Base-by-base conservation (phyloP, 2,888 invertebrate species). In the Geophilus truncorum region DNA sequence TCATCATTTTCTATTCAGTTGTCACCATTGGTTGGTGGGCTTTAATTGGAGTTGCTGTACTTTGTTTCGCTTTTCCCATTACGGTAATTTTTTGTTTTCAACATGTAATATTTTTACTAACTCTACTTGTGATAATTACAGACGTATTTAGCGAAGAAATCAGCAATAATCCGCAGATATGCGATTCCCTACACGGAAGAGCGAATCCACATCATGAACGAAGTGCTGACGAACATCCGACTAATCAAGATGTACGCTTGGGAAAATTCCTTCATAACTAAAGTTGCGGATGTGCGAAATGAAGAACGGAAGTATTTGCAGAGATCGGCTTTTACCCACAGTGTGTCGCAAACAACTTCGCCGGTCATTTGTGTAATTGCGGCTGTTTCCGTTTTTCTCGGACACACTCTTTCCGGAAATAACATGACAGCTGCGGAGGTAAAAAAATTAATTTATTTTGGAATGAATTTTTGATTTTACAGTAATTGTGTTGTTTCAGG, bases 241-340 rank as follows among this genome's bases (percentile, higher is more conserved):
- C 84, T 89, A 1, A 89, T 90, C 82, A 90, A 90, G 85, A 88
- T 90, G 87, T 89, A 90, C 84, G 89, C 88, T 1, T 90, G 90
- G 90, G 90, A 90, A 84, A 86, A 88, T 79, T 87, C 89, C 30
- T 90, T 90, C 84, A 85, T 87, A 51, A 85, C 88, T 21, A 86
- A 87, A 83, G 85, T 89, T 25, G 82, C 83, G 84, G 84, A 85
- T 23, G 83, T 88, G 75, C 85, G 88, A 18, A 83, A 84, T 0
- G 82, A 84, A 10, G 88, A 88, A 83, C 84, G 85, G 70, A 83
- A 83, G 15, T 82, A 86, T 4, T 83, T 88, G n/a, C 86, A 86
- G 82, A 87, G 86, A 76, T 86, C 87, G 51, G 87, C 87, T 0
- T 87, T 87, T 82, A 84, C 87, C 0, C 88, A 88, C 83, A 87